Evolutionary conservation across 92 coral and sea anemone species (phyloP).

Genomic region (Metridium senile): DNA sequence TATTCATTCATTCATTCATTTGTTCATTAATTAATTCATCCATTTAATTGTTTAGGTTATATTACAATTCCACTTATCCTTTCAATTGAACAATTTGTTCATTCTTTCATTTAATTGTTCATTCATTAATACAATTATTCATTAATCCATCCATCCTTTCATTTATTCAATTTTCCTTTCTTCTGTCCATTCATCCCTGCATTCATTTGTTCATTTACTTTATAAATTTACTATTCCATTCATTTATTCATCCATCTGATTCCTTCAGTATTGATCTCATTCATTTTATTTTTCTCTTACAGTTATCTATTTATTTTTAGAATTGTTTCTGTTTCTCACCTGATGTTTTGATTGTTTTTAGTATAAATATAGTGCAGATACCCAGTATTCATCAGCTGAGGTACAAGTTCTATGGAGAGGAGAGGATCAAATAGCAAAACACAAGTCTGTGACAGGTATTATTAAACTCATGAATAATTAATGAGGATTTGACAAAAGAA

Average conservation of each 20-base stretch:
- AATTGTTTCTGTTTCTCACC: no score
- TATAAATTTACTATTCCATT: no score
- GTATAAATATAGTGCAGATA: constrained; percentile 22
- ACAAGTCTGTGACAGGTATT: constrained; percentile 19
- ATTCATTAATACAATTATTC: neutral
- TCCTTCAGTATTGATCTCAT: no score
- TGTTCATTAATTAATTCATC: neutral
- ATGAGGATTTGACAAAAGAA: no score
- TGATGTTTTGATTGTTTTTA: no score
- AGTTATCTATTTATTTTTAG: no score
- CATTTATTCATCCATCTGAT: no score
- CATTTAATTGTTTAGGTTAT: neutral
- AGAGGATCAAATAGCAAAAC: constrained; percentile 19
- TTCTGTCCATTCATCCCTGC: neutral
- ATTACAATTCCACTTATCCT: neutral
- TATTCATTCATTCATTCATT: neutral
- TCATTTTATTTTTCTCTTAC: no score
- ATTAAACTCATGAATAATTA: no score
- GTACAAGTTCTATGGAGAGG: constrained; percentile 42
- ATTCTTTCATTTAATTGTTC: neutral
- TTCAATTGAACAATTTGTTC: neutral
- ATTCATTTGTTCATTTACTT: no score
- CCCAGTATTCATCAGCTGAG: constrained; percentile 10
- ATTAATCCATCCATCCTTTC: neutral
- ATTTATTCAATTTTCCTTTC: neutral